These are phyloP conservation scores for Istiophorus platypterus DNA, from an alignment of 2,113 vertebrate species.

Conservation along the genomic window DNA sequence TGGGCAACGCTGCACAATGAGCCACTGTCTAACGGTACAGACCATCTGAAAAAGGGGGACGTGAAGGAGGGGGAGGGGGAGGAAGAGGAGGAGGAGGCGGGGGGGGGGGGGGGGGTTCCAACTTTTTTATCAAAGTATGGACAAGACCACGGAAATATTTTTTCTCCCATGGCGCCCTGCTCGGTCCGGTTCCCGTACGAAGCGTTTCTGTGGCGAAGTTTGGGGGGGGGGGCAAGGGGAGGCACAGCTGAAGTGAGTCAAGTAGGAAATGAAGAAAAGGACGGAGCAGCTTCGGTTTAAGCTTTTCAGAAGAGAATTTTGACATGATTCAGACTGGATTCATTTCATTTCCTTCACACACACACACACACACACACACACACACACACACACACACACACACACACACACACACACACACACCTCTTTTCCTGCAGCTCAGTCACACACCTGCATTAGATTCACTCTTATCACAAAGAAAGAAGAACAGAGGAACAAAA, in stretches of 20 bases:
- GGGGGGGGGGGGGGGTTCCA: constrained; percentile 58
- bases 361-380: constrained; percentile 7
- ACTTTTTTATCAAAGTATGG: constrained; percentile 75
- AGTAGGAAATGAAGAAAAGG: no score
- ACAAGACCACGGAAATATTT: constrained; percentile 59
- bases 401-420: constrained; percentile 28
- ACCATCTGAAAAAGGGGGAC: constrained; percentile 58
- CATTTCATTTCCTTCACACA: no score
- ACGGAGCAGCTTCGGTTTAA: constrained; percentile 5
- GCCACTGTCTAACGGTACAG: constrained; percentile 65
- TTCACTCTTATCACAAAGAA: fast-evolving
- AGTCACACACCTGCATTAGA: background rate
- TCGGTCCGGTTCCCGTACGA: no score
- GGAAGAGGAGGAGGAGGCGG: background rate
- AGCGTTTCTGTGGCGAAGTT: no score
- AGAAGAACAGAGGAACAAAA: no score
- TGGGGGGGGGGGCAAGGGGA: no score
- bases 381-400: constrained; percentile 19
- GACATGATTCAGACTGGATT: constrained; percentile 17
- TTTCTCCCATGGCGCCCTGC: constrained; percentile 10
- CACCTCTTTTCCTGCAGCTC: constrained; percentile 1
- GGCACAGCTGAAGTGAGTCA: no score
- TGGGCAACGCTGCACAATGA: constrained; percentile 71
- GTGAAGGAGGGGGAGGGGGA: constrained; percentile 24
- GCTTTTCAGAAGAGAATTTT: background rate